These are phyloP conservation scores for Drosophila micromelanica DNA, from an alignment of 1,140 invertebrate species.

Conservation along the genomic window DNA sequence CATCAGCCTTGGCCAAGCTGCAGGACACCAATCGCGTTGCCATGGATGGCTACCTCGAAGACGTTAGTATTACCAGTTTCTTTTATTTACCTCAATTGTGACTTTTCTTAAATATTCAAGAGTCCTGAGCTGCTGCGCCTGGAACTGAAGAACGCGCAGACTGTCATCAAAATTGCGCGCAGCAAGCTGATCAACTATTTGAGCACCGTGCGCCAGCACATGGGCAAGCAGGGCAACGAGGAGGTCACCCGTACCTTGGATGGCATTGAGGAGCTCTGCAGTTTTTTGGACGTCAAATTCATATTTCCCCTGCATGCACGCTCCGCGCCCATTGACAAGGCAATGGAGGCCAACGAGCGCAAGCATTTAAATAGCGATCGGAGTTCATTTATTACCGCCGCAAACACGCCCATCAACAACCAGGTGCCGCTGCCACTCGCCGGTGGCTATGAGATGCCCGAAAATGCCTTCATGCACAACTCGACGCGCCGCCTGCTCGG, in stretches of 20 bases:
- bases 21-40: conserved; percentile 56
- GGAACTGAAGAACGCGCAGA: conserved; percentile 84
- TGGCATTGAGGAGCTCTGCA: conserved; percentile 84
- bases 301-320: conserved; percentile 64
- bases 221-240: conserved; percentile 61
- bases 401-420: background rate
- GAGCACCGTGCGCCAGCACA: conserved; percentile 69
- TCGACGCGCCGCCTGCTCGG: conserved; percentile 68
- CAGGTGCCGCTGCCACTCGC: background rate
- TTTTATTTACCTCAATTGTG: background rate
- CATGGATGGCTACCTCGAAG: conserved; percentile 73
- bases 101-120: conserved; percentile 44
- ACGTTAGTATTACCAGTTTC: conserved; percentile 46
- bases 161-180: conserved; percentile 82
- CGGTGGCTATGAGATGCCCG: conserved; percentile 65
- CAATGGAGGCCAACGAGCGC: conserved; percentile 80
- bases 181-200: conserved; percentile 84
- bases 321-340: conserved; percentile 73
- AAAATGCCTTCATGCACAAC: conserved; percentile 73
- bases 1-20: conserved; percentile 61
- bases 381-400: background rate
- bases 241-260: conserved; percentile 82
- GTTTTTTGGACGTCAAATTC: conserved; percentile 74
- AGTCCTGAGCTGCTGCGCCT: conserved; percentile 81
- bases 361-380: conserved; percentile 44